A percentile compares a stretch with the other conserved stretches of the same genome.
phyloP scores from a whole-genome alignment of 1,140 invertebrate genomes.

The Drosophila azteca region DNA sequence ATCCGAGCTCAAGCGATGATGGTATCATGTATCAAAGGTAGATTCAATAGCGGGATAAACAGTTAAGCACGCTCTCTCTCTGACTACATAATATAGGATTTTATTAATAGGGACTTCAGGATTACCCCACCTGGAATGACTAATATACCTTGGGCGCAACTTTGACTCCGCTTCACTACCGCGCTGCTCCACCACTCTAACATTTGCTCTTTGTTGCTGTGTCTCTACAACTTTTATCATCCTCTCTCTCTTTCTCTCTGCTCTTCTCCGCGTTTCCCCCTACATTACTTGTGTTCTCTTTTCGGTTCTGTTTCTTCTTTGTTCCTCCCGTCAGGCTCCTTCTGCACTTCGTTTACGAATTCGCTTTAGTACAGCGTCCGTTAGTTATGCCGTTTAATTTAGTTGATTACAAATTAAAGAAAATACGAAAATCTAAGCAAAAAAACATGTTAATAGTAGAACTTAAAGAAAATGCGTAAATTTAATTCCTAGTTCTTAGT shows the following conservation, averaged over 20 bases:
- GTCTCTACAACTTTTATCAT: too few relatives aligned
- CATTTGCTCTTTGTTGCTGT: too few relatives aligned
- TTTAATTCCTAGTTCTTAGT: conserved; percentile 62
- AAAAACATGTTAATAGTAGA: conserved; percentile 74
- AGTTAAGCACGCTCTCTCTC: too few relatives aligned
- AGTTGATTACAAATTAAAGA: conserved; percentile 73
- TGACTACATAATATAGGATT: too few relatives aligned
- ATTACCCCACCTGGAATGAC: too few relatives aligned
- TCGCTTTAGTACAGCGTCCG: conserved; percentile 74
- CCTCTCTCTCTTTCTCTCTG: conserved; percentile 41
- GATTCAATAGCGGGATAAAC: too few relatives aligned
- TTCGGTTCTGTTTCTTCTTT: conserved; percentile 41
- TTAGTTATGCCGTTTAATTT: conserved; percentile 80
- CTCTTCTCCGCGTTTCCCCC: conserved; percentile 19
- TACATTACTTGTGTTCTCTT: conserved; percentile 44
- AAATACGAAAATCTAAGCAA: conserved; percentile 61
- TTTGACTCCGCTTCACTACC: too few relatives aligned
- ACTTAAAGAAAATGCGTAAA: conserved; percentile 61
- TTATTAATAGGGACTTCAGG: too few relatives aligned
- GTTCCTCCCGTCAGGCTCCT: conserved; percentile 31
- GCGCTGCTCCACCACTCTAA: too few relatives aligned
- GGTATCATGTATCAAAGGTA: too few relatives aligned
- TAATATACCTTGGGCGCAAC: too few relatives aligned
- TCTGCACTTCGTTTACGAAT: conserved; percentile 57
- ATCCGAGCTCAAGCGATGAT: too few relatives aligned